phyloP scores from a whole-genome alignment of 2,113 vertebrate genomes.

The Hippocampus guttulatus region DNA sequence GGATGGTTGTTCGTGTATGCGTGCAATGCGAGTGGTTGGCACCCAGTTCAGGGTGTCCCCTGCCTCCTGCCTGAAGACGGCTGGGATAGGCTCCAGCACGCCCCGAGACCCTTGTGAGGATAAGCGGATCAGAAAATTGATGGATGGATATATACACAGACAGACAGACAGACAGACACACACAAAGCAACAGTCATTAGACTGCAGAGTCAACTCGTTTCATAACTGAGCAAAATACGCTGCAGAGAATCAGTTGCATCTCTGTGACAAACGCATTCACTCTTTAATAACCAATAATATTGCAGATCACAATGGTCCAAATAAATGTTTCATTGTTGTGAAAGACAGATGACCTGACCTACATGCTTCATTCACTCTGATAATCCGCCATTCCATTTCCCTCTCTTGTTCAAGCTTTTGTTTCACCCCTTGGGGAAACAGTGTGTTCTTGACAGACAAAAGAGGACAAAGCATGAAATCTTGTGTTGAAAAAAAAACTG shows the following conservation, averaged over 20 bases:
- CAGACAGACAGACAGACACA: too few relatives aligned
- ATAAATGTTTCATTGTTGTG: slow-evolving; percentile 59
- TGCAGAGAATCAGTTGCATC: not conserved
- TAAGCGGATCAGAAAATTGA: too few relatives aligned
- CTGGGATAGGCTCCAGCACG: too few relatives aligned
- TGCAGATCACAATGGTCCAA: slow-evolving; percentile 54
- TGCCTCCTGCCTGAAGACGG: too few relatives aligned
- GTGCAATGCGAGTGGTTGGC: too few relatives aligned
- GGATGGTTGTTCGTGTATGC: too few relatives aligned
- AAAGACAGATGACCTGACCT: slow-evolving; percentile 38
- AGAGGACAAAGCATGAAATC: slow-evolving; percentile 50
- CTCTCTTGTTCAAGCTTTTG: slow-evolving; percentile 30
- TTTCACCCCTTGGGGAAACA: slow-evolving; percentile 52
- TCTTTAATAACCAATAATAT: slow-evolving; percentile 46
- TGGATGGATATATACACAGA: too few relatives aligned
- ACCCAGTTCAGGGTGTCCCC: too few relatives aligned
- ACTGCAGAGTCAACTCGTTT: not conserved
- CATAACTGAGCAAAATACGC: not conserved
- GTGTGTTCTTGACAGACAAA: slow-evolving; percentile 54
- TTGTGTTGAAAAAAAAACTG: slow-evolving; percentile 22
- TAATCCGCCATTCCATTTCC: slow-evolving; percentile 41
- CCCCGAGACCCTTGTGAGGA: too few relatives aligned
- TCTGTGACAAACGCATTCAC: slow-evolving; percentile 32
- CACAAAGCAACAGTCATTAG: not conserved
- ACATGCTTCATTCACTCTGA: slow-evolving; percentile 49